Evolutionary conservation across 2,888 invertebrate species (phyloP).

Genomic region (Physocephala rufipes): DNA sequence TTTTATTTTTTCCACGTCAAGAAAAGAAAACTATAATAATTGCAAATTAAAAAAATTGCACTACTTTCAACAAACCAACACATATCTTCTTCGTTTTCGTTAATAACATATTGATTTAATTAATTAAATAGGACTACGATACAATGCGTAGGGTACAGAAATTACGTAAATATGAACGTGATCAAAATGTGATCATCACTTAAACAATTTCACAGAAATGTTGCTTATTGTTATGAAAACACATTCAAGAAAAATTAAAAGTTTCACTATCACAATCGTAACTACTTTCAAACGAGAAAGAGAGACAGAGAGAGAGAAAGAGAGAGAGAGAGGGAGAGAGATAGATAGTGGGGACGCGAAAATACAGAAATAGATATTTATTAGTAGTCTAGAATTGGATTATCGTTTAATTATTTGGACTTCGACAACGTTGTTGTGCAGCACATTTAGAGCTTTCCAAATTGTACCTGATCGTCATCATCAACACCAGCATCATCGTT

Average conservation of each 20-base stretch:
- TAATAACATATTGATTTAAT: too few relatives aligned
- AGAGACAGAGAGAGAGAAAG: not conserved
- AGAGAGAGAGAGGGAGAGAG: not conserved
- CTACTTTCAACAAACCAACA: too few relatives aligned
- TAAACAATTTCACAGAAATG: too few relatives aligned
- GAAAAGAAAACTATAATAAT: too few relatives aligned
- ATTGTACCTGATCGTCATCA: slow-evolving; percentile 66
- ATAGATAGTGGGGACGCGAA: not conserved
- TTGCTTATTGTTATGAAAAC: not conserved
- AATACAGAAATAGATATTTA: too few relatives aligned
- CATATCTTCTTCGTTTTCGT: too few relatives aligned
- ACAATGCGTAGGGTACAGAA: not conserved
- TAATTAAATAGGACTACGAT: not conserved
- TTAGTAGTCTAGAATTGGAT: not conserved
- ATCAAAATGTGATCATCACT: not conserved
- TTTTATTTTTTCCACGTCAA: too few relatives aligned
- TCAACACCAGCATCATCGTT: slow-evolving; percentile 50
- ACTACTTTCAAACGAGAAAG: not conserved
- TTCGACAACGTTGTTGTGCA: slow-evolving; percentile 24
- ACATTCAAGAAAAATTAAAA: not conserved
- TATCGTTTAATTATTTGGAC: not conserved
- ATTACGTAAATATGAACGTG: too few relatives aligned
- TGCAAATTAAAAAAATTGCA: too few relatives aligned
- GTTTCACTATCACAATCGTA: not conserved
- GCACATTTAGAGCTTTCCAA: slow-evolving; percentile 61